Conservation (phyloP, 2,888 invertebrate species). For the Drosophila prolongata region DNA sequence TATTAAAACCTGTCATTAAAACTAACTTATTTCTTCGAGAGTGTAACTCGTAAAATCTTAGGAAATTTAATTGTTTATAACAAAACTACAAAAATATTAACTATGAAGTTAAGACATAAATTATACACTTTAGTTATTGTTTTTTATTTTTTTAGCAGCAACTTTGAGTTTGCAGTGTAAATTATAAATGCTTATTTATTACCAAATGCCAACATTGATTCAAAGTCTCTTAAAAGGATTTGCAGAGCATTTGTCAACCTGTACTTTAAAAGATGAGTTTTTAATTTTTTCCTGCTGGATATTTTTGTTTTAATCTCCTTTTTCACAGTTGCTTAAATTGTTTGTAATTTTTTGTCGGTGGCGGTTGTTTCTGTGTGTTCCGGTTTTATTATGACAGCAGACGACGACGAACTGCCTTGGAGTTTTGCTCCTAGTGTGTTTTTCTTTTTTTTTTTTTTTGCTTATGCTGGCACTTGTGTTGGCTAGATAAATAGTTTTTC, state of each 20-base stretch:
- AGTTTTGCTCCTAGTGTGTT: constrained; percentile 12
- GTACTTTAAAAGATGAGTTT: background rate
- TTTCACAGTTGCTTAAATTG: constrained; percentile 67
- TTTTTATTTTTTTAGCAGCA: too few species aligned
- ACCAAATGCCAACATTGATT: background rate
- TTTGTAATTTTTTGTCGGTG: constrained; percentile 74
- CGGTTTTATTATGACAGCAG: constrained; percentile 79
- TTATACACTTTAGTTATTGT: too few species aligned
- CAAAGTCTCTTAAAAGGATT: background rate
- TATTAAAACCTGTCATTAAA: too few species aligned
- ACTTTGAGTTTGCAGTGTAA: too few species aligned
- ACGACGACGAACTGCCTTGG: constrained; percentile 35
- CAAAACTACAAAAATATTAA: too few species aligned
- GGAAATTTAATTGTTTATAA: too few species aligned
- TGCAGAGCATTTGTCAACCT: constrained; percentile 10
- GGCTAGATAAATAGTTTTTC: constrained; percentile 68
- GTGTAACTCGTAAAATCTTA: too few species aligned
- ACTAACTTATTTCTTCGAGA: too few species aligned
- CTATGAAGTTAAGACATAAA: too few species aligned
- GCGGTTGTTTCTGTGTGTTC: constrained; percentile 65
- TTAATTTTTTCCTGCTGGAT: constrained; percentile 39
- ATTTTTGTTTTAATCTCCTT: constrained; percentile 32
- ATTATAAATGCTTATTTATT: too few species aligned
- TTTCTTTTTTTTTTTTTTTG: constrained; percentile 20
- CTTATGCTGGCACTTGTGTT: constrained; percentile 7